These are phyloP conservation scores for Hormiphora californensis DNA, from an alignment of 37 sponge, comb jelly and placozoan genomes.

Conservation along the genomic window DNA sequence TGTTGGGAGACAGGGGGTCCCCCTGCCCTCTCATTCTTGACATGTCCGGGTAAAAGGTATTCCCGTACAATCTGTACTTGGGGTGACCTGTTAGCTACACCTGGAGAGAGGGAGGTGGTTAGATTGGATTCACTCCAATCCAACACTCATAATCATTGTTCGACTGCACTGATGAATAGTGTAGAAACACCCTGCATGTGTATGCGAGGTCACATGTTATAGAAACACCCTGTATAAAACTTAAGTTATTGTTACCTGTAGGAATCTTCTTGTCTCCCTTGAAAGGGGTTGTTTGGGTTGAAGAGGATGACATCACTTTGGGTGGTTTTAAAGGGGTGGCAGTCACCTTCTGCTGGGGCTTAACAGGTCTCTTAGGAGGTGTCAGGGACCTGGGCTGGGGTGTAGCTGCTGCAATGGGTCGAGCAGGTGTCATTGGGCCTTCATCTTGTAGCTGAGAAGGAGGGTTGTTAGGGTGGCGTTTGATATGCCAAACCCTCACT, in stretches of 20 bases:
- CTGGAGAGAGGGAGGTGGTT: not conserved
- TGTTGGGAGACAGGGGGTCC: conserved; percentile 40
- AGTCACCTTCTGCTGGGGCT: conserved; percentile 31
- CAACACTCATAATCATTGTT: too few species aligned
- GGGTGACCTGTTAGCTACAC: conserved; percentile 41
- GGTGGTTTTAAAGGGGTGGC: not conserved
- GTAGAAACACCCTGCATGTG: not conserved
- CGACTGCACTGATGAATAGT: not conserved
- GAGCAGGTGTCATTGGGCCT: not conserved
- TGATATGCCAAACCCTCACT: too few species aligned
- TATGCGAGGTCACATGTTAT: too few species aligned
- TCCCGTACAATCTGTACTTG: conserved; percentile 50
- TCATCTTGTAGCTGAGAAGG: too few species aligned
- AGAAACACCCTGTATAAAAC: not conserved
- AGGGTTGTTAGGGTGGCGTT: too few species aligned
- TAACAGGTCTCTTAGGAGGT: conserved; percentile 17
- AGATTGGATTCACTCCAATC: not conserved
- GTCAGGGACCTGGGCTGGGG: conserved; percentile 29
- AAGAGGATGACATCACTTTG: conserved; percentile 51
- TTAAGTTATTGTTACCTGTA: not conserved
- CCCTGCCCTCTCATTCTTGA: conserved; percentile 45
- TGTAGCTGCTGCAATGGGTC: conserved; percentile 4
- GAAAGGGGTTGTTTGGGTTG: conserved; percentile 15
- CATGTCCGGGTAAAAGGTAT: conserved; percentile 43
- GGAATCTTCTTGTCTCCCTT: conserved; percentile 21